Base-by-base conservation (phyloP, 2,113 vertebrate species). In the Mirza zaza region DNA sequence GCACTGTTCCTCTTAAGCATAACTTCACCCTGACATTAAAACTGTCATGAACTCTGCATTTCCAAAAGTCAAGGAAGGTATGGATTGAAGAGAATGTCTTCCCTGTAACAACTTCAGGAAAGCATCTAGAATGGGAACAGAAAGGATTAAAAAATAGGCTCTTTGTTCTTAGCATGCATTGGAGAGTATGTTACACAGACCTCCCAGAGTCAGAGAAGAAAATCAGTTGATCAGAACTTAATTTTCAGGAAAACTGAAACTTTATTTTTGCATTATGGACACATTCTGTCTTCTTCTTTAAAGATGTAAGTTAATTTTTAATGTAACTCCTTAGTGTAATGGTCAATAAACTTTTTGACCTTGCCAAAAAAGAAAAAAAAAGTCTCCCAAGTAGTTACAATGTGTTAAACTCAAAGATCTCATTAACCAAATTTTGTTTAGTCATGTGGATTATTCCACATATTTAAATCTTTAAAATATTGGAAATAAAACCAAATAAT, bases 401-500 rank as follows among this genome's bases (percentile, higher is more conserved):
- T 25, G 42, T 6, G 29, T 34, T 32, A 67, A 96, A 91, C 34
- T 92, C n/a, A 27, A 90, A 87, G 65, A 45, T 87, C 76, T 82
- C 88, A 93, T 27, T 48, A 89, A 86, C 36, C n/a, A 87, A 92
- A 82, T 86, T 59, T 45, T 67, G 45, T 52, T 75, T 42, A 50
- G 39, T 27, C 42, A 70, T 12, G 63, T 21, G 67, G 34, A 93
- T 95, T 84, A 70, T 50, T 42, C 15, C 87, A 48, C 20, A 50
- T 75, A 71, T 48, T 84, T 48, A 73, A 50, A 70, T 84, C 11
- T 79, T 91, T 88, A 23, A 95, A 88, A n/a, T 52, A 57, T 3
- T 81, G 3, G 12, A 89, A 77, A 84, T 79, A 97, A 97, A 90
- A 71, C 8, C 48, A 89, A 95, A 77, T 45, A 21, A 71, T 79